Base-by-base conservation (phyloP, 2,113 vertebrate species). In the Ophiodon elongatus region DNA sequence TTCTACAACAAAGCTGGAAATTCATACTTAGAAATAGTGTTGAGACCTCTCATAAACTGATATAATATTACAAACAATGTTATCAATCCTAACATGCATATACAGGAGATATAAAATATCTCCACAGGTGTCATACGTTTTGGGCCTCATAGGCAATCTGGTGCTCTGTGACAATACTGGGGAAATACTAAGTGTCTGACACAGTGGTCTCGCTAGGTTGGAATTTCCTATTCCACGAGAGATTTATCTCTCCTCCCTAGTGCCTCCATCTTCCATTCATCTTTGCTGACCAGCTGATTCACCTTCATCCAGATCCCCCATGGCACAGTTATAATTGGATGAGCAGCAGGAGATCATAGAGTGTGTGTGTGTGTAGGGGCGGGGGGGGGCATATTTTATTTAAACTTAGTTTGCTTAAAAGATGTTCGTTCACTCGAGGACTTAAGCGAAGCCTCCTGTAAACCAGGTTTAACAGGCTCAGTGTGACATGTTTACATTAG, bases 221-320 rank as follows among this genome's bases (percentile, higher is more conserved):
- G 69, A 39, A 45, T 66, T 73, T 83, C 29, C 14, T 65, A 9
- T 73, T 80, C 57, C 41, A 52, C 6, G 9, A 60, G 31, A 71
- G 72, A 76, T 56, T 72, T 62, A 65, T 83, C 73, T 63, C 69
- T 73, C 41, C 29, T 25, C 72, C 67, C 76, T 41, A 29, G 29
- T 27, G 57, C 63, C 60, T 66, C 56, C 73, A 68, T 85, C 82
- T 69, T 56, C 54, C 47, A 41, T 43, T 75, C 70, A 54, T 84
- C 78, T 84, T 50, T 66, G 69, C 86, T 85, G 88, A 90, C 84
- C 62, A 80, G 74, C 68, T 76, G 50, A 82, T 63, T 64, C 47
- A 25, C 31, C 45, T 78, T 84, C 25, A 71, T 80, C 63, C 57
- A 21, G 4, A 43, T 76, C 43, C 60, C 89, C 69, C 13, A 27